These are phyloP conservation scores for Liolophura sinensis DNA, from an alignment of 1,140 invertebrate genomes.

Conservation along the genomic window DNA sequence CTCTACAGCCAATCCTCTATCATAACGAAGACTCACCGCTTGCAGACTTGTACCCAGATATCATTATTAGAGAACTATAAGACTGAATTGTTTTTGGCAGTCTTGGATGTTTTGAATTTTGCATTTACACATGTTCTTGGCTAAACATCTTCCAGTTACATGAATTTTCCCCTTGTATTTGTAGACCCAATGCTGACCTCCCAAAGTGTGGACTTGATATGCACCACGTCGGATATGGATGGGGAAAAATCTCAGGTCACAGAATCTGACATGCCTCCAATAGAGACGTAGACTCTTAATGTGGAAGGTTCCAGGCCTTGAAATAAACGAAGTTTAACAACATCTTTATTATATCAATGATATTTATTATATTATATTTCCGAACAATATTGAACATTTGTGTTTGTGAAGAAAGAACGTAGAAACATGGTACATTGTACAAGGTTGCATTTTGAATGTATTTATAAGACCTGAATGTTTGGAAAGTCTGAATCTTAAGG, in stretches of 20 bases:
- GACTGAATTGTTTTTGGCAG: neutral
- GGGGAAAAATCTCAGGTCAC: conserved; percentile 28
- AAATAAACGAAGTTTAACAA: no score
- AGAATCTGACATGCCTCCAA: neutral
- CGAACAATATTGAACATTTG: no score
- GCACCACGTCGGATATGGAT: conserved; percentile 35
- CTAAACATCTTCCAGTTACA: neutral
- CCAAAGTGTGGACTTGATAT: conserved; percentile 33
- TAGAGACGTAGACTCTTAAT: no score
- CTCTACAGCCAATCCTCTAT: neutral
- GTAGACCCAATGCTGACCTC: conserved; percentile 42
- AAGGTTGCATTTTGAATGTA: no score
- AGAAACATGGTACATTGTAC: no score
- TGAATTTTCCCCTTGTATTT: conserved; percentile 6
- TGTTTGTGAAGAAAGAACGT: no score
- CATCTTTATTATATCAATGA: no score
- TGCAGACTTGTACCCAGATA: neutral
- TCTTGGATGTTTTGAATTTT: neutral
- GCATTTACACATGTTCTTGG: neutral
- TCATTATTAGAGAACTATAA: neutral
- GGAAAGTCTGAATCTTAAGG: no score
- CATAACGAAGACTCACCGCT: neutral
- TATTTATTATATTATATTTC: no score
- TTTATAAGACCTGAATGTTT: no score
- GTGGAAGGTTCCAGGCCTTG: no score